These are phyloP conservation scores for Blastobasis lacticolella DNA, from an alignment of 2,888 invertebrate genomes.

Conservation along the genomic window DNA sequence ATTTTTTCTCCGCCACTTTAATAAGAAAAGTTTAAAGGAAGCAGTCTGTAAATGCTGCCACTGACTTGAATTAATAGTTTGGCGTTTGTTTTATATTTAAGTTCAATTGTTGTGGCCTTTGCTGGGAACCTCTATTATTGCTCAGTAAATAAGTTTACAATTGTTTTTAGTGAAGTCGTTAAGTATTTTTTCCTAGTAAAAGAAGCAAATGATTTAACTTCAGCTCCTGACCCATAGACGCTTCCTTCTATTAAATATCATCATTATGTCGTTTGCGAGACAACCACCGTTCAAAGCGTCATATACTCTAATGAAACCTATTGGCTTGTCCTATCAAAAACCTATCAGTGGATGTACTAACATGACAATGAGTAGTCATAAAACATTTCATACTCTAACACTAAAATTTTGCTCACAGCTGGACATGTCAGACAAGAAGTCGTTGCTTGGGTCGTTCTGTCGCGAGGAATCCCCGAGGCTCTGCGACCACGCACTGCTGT, in stretches of 20 bases:
- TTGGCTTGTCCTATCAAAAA: too few species aligned
- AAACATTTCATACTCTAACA: neutral
- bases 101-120: too few species aligned
- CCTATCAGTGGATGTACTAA: too few species aligned
- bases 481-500: conserved; percentile 82
- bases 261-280: too few species aligned
- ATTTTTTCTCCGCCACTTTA: conserved; percentile 58
- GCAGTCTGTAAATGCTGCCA: conserved; percentile 41
- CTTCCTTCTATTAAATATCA: too few species aligned
- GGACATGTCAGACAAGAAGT: conserved; percentile 68
- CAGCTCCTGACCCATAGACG: too few species aligned
- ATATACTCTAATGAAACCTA: too few species aligned
- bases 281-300: too few species aligned
- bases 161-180: neutral
- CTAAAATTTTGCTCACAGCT: conserved; percentile 29
- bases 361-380: too few species aligned
- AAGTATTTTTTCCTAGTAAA: neutral
- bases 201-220: too few species aligned
- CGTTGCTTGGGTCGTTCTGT: conserved; percentile 83
- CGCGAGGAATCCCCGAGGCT: conserved; percentile 83
- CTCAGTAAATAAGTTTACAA: too few species aligned
- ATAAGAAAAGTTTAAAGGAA: conserved; percentile 51
- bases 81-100: neutral
- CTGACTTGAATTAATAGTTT: conserved; percentile 33
- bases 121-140: too few species aligned